Base-by-base conservation (phyloP, 2,888 invertebrate species). In the Ormyrus labotus region DNA sequence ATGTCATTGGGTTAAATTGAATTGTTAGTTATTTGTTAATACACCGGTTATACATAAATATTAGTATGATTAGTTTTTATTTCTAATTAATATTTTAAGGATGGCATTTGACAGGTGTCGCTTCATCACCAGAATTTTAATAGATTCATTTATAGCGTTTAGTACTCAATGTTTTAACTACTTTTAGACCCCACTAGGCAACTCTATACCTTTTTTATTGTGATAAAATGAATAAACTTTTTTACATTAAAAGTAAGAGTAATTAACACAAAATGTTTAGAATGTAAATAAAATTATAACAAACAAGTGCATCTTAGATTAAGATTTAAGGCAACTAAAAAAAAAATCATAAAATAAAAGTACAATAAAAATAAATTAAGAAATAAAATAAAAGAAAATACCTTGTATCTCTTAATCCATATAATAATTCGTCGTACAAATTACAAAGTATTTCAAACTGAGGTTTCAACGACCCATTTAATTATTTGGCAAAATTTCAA, bases 1-100 rank as follows among this genome's bases (percentile, higher is more conserved):
- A 93, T 84, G 80, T 80, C 81, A 84, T 84, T n/a, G 86, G 50
- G 84, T 4, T 34, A 85, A 82, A 67, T 83, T 83, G 51, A 77
- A 76, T 57, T 34, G 70, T 63, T 65, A 73, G 70, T 69, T 34
- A 34, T 34, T 34, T 34, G 34, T 34, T 34, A 34, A 34, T 34
- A 4, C 3, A 34, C 34, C 3, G 34, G 34, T 34, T 34, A 34
- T 4, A 34, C 34, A 34, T 34, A 34, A 34, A 34, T 34, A 34
- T 34, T 34, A 34, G 34, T 34, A 34, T 34, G 34, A 34, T 34
- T 34, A 34, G 34, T 34, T 68, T 60, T 5, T 48, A 10, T 19
- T 58, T 48, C 5, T 51, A 5, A 60, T 34, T 11, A n/a, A 0
- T 10, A 60, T 50, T 19, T 34, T 34, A 4, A 34, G 34, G 34